Evolutionary conservation across 2,113 vertebrate genomes (phyloP).

Genomic region (Clarias batrachus): DNA sequence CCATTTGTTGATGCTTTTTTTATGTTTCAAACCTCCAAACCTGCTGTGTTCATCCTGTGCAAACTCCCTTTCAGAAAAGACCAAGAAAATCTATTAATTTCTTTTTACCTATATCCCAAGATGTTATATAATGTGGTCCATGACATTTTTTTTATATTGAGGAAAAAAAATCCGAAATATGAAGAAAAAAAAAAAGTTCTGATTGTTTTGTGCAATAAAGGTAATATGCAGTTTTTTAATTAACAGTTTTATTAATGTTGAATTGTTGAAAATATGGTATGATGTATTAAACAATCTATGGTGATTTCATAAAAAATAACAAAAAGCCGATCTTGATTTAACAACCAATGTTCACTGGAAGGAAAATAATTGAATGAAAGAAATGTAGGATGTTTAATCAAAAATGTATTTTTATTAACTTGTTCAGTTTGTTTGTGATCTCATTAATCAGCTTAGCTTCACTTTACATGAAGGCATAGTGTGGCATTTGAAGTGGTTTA

Average conservation of each 20-base stretch:
- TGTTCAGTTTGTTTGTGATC: background rate
- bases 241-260: conserved; percentile 79
- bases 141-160: conserved; percentile 72
- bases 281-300: conserved; percentile 82
- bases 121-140: conserved; percentile 71
- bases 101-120: conserved; percentile 63
- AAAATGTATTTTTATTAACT: background rate
- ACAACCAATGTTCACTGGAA: background rate
- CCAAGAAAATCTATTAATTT: conserved; percentile 29
- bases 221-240: conserved; percentile 78
- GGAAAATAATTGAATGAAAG: background rate
- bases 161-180: conserved; percentile 57
- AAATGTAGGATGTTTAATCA: background rate
- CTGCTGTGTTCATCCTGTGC: conserved; percentile 33
- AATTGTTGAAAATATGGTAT: conserved; percentile 81
- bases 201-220: conserved; percentile 82
- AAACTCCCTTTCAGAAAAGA: conserved; percentile 15
- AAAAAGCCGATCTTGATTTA: conserved; percentile 64
- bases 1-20: conserved; percentile 36
- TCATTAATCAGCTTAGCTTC: background rate
- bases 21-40: conserved; percentile 20
- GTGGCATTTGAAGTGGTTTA: background rate
- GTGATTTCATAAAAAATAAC: conserved; percentile 69
- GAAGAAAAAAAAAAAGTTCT: conserved; percentile 73
- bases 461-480: background rate